Percentiles rank a stretch among this genome's conserved stretches.
These are phyloP conservation scores for Phaethornis superciliosus DNA, from an alignment of 2,113 vertebrate species.

Conservation along the genomic window DNA sequence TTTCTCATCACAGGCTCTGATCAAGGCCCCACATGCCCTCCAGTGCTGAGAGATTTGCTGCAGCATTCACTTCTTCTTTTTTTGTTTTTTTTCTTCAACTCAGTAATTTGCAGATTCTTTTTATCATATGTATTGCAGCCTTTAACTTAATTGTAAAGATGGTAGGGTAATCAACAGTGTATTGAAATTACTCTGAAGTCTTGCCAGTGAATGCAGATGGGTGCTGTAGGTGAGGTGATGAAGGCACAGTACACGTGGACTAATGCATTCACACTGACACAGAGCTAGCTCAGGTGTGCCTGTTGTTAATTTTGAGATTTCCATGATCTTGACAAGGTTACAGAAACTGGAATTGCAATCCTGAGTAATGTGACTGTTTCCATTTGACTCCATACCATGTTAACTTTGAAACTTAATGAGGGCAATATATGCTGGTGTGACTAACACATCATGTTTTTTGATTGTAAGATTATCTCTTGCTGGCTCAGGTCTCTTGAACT, in stretches of 20 bases:
- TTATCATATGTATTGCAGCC: neutral
- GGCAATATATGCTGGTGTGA: neutral
- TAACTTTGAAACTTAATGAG: neutral
- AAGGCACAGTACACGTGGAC: neutral
- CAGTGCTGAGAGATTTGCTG: conserved; percentile 24
- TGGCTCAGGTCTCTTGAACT: neutral
- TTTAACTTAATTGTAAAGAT: neutral
- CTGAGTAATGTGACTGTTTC: neutral
- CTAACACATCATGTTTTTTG: neutral
- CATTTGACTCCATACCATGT: neutral
- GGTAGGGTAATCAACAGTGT: neutral
- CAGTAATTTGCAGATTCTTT: neutral
- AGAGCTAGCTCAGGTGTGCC: neutral
- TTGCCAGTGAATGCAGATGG: conserved; percentile 33
- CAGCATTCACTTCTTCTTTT: neutral
- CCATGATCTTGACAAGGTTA: neutral
- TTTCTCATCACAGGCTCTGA: neutral
- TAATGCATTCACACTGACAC: neutral
- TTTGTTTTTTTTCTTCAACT: neutral
- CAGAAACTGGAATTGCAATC: neutral
- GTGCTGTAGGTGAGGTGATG: conserved; percentile 31
- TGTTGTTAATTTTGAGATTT: neutral
- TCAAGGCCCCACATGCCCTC: conserved; percentile 37
- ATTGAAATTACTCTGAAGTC: conserved; percentile 12
- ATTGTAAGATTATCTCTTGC: neutral